Evolutionary conservation across 2,113 vertebrate species (phyloP).

Genomic region (Anarhynchus alexandrinus): DNA sequence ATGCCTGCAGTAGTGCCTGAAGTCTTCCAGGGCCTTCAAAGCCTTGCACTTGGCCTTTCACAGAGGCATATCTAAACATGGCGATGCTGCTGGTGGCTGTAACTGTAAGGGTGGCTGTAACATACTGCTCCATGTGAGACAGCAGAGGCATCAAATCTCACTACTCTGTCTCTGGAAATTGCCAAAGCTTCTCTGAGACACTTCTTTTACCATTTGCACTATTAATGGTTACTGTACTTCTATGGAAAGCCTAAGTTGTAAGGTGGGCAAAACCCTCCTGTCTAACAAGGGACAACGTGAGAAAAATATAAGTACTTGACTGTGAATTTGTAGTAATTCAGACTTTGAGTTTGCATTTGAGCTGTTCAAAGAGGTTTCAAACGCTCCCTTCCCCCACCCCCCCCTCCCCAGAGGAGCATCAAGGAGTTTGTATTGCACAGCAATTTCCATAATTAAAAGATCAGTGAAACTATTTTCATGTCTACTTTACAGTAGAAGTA

Average conservation of each 20-base stretch:
- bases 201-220: fast-evolving
- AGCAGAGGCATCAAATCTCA: not conserved
- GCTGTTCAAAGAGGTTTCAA: not conserved
- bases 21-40: not conserved
- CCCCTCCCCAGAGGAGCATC: no score
- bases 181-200: not conserved
- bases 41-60: not conserved
- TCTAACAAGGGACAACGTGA: not conserved
- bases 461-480: not conserved
- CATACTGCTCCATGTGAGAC: not conserved
- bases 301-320: not conserved
- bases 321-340: not conserved
- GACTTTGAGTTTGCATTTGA: not conserved
- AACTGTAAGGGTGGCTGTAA: not conserved
- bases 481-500: not conserved
- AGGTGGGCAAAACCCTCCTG: not conserved
- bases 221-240: not conserved
- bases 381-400: not conserved
- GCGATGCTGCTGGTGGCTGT: not conserved
- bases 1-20: not conserved
- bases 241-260: not conserved
- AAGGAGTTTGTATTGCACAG: not conserved
- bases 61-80: not conserved
- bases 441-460: not conserved
- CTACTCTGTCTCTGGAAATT: not conserved